Evolutionary conservation across 2,888 invertebrate species (phyloP), one percentile per base, ranked within the genome.

Genomic region (Amblyjoppa proteus): DNA sequence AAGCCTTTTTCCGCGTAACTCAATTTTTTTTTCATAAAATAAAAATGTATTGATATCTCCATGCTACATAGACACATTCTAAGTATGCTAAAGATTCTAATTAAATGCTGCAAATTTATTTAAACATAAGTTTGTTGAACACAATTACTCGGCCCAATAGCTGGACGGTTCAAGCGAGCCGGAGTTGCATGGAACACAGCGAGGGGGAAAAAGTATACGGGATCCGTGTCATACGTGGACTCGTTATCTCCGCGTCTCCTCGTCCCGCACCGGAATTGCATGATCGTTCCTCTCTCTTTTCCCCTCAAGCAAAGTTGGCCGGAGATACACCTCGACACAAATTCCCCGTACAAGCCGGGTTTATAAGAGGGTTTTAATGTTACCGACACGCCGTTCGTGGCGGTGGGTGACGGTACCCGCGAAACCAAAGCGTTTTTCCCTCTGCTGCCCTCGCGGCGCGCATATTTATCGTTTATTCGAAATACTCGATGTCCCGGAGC

Each of bases 301-400:
- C 31, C n/a, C 64, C 11, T 34, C 6, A 7, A 64, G 74, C 68
- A 81, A 73, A 87, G 70, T 87, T 84, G 78, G 87, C 84, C 87
- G 88, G 84, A 41, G 89, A 90, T 89, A 90, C 82, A 87, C 88
- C 84, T 49, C 83, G 88, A 90, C 90, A 90, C 91, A 89, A 88
- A 90, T 90, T 89, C 89, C 86, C 88, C 89, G 81, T 90, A 91
- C 90, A 91, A 91, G 91, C 87, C 90, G 86, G 87, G 81, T 87
- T 90, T 91, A 91, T 93, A 93, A 94, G 93, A 93, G 94, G 94
- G 90, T 94, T 94, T 94, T 93, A 94, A 93, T 94, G 94, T 94
- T 92, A 90, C 88, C 87, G 82, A 87, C 84, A 83, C 81, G 74
- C 64, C 80, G 84, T 9, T 56, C 25, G 56, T 25, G 41, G 68